Evolutionary conservation across 2,888 invertebrate genomes (phyloP), one percentile per base, ranked within the genome.

Genomic region (Andrena minutula): DNA sequence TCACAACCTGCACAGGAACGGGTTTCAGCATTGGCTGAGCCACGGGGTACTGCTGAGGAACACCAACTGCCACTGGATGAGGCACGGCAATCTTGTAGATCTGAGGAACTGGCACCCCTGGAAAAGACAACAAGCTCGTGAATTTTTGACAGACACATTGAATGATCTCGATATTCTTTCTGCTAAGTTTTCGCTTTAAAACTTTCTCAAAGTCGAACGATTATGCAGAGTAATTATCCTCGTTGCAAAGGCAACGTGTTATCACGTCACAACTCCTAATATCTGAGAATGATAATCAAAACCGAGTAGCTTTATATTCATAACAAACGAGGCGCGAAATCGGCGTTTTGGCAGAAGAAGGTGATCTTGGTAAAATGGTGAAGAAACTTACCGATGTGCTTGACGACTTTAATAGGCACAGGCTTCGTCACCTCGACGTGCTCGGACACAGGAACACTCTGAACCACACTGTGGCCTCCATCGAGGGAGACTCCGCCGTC

Each of bases 401-500:
- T 96, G 90, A 96, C 96, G 77, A 96, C 95, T 65, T 96, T 96
- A 51, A 96, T 95, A 0, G 96, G 95, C 64, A 96, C 95, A 0
- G 96, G 96, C 88, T 95, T 96, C 58, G 96, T 96, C 89, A 96
- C 96, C 90, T 96, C 96, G 0, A 96, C 95, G 86, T 96, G 96
- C 85, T 96, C 95, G 70, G 96, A 95, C 41, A 96, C 95, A 0
- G 95, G 95, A 82, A 95, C 95, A 75, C 92, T 91, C 41, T 93
- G 93, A 1, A 95, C 95, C 68, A 95, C 95, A 84, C 94, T 92
- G 65, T 94, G 94, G 4, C 87, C 89, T 2, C 82, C 84, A 49
- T 89, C 90, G 4, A 90, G 81, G 6, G 86, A 88, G 30, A 88
- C 75, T 74, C 93, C 93, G 65, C 93, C 92, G 0, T 91, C 93